phyloP scores from a whole-genome alignment of 2,113 vertebrate genomes.

The Eurypyga helias region DNA sequence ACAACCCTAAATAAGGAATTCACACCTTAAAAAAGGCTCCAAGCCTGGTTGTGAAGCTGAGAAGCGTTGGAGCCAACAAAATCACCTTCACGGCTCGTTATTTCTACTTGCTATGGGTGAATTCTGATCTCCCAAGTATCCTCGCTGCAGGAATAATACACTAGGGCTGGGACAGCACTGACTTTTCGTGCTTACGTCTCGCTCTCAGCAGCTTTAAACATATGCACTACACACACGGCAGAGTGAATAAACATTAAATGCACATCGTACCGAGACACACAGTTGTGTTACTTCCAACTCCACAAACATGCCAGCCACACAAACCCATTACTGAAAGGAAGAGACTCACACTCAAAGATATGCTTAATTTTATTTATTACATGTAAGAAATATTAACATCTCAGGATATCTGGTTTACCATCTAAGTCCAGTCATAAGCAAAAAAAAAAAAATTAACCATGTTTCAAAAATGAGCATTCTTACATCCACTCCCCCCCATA shows the following conservation, averaged over 20 bases:
- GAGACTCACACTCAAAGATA: slow-evolving; percentile 50
- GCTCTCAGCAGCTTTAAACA: background rate
- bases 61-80: background rate
- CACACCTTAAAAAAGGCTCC: background rate
- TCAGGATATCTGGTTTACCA: slow-evolving; percentile 76
- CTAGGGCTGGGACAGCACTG: background rate
- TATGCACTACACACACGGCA: fast-evolving
- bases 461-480: slow-evolving; percentile 76
- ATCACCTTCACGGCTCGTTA: background rate
- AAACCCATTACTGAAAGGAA: slow-evolving; percentile 62
- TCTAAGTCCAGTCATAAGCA: slow-evolving; percentile 81
- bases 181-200: background rate
- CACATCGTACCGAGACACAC: background rate
- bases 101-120: background rate
- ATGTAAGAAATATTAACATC: slow-evolving; percentile 83
- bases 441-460: slow-evolving; percentile 79
- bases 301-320: background rate
- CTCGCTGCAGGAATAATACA: background rate
- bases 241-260: background rate
- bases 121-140: background rate
- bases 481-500: slow-evolving; percentile 68
- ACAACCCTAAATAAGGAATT: background rate
- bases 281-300: background rate
- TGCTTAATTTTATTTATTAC: slow-evolving; percentile 83
- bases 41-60: background rate